Percentiles rank a stretch among this genome's conserved stretches.
Conservation (phyloP, 1,140 invertebrate species). For the Sarcophaga peregrina region DNA sequence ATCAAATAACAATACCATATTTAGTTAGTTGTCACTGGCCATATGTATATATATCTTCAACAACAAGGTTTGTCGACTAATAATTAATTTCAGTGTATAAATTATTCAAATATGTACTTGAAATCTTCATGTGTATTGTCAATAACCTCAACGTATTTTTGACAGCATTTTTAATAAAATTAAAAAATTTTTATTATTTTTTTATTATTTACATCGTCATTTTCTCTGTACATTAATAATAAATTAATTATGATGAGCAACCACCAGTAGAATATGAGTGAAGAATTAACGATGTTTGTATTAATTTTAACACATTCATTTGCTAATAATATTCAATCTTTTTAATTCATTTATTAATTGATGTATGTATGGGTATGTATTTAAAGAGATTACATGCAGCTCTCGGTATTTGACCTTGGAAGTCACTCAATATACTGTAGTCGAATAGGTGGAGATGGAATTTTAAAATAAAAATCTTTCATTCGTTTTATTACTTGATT, state of each 20-base stretch:
- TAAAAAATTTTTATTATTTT: background rate
- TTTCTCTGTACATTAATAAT: background rate
- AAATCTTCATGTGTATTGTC: background rate
- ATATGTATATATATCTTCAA: background rate
- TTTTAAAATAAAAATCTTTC: no score
- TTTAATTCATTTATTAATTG: no score
- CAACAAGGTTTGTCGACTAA: background rate
- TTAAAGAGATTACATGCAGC: no score
- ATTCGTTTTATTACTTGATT: no score
- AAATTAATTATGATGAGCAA: background rate
- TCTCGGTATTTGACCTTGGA: no score
- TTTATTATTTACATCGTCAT: background rate
- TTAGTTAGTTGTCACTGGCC: background rate
- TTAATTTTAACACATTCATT: background rate
- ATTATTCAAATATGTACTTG: background rate
- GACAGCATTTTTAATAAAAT: background rate
- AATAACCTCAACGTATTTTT: background rate
- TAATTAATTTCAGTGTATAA: background rate
- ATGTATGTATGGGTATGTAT: no score
- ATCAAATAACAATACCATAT: background rate
- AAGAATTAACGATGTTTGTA: slow-evolving; percentile 15
- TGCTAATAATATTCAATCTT: background rate
- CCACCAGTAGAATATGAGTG: background rate
- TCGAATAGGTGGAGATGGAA: no score
- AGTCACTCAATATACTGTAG: no score